Evolutionary conservation across 2,888 invertebrate species (phyloP), one percentile per base, ranked within the genome.

Genomic region (Drosophila rellima): DNA sequence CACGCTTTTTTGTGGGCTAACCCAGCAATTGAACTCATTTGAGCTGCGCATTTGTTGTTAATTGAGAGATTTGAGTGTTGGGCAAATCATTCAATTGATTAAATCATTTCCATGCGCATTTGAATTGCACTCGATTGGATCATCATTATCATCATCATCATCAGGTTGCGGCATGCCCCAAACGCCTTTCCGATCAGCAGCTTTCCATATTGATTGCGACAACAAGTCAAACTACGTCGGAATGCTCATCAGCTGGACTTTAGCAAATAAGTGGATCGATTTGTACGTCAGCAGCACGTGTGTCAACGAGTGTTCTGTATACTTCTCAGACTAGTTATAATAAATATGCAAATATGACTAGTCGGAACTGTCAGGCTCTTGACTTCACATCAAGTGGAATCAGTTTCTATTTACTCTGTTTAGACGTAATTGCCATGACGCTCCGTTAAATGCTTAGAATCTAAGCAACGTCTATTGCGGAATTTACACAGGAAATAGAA

Each of bases 1-100:
- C 68, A 42, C 62, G 18, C 8, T 23, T 20, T 4, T 61, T 20
- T 23, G 15, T 42, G 48, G 62, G 62, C 31, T 78, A 80, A 71
- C 55, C 59, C 62, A 44, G 52, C 86, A 84, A 84, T 84, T 84
- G 86, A 88, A 84, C 88, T 51, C 70, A 83, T 78, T 83, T 78
- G 57, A 63, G 71, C 47, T 78, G 87, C 66, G 81, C 87, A 82
- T 63, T 86, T 86, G 51, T 65, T 55, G 48, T 70, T 76, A 81
- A 82, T 84, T 87, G 76, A 75, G 54, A 65, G 74, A 83, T 82
- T 78, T 81, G 59, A 61, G 54, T 55, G 45, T 47, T 61, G 44
- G 29, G 39, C 23, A 52, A 65, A 78, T 67, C 78, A 54, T 56
- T 80, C 80, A 80, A 88, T 79, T 77, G 85, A 88, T 83, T 88